Base-by-base conservation (phyloP, 2,888 invertebrate genomes). In the Elmis aenea region DNA sequence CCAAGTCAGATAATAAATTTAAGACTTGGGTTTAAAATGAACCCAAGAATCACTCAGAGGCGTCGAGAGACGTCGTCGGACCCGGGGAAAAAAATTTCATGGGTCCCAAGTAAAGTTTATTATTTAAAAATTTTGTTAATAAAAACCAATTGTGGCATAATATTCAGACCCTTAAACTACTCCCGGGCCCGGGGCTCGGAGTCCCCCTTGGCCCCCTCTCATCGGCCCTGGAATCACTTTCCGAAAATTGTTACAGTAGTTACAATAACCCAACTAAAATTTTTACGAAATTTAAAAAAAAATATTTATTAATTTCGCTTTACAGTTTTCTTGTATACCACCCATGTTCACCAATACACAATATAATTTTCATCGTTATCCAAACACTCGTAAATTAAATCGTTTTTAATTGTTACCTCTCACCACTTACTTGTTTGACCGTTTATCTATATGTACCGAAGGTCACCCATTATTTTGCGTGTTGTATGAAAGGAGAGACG, bases 401-500 rank as follows among this genome's bases (percentile, higher is more conserved):
- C 18, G 5, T 18, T 5, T 6, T 6, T 6, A 18, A 18, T 8
- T 18, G 8, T 18, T 18, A 18, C 18, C 18, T 18, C 18, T 18
- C 18, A 5, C 18, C 18, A 18, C n/a, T 18, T 18, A 18, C 18
- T 18, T 18, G 18, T 18, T 18, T 18, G 18, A 18, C 18, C 8
- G 5, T 18, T 8, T 18, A 8, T 18, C 5, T 18, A 18, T 18
- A 18, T 5, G 18, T 18, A 18, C 5, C 8, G 18, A 8, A 5
- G 5, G 8, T 5, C 18, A 8, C 8, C 5, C 8, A 6, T 18
- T 18, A 8, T 8, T 8, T 6, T 6, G 5, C 18, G 91, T 91
- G 91, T 91, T 83, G 86, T 89, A 89, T 88, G 85, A 89, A 91
- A 92, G 92, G 92, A 93, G 92, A 93, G 92, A 85, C 75, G 82